Conservation (phyloP, 2,113 vertebrate genomes). For the Halcyon malimbica region DNA sequence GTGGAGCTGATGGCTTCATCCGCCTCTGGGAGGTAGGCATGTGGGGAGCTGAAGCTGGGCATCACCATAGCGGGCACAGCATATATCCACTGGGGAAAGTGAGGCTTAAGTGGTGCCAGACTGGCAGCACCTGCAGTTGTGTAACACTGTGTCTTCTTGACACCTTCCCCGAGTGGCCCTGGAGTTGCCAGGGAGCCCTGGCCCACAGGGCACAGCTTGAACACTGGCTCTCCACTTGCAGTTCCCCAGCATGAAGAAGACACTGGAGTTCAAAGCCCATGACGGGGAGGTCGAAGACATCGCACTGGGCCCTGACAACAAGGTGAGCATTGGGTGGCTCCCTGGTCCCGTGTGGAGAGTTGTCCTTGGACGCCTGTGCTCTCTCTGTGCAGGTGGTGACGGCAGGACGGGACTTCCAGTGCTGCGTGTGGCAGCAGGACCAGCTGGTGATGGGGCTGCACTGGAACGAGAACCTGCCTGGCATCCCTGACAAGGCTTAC, state of each 20-base stretch:
- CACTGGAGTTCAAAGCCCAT: conserved; percentile 89
- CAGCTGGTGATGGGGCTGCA: conserved; percentile 83
- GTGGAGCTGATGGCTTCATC: conserved; percentile 87
- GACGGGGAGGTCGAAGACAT: conserved; percentile 91
- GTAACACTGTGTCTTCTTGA: rapidly evolving
- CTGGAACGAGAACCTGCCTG: conserved; percentile 88
- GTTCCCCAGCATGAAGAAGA: conserved; percentile 90
- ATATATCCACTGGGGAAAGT: rapidly evolving
- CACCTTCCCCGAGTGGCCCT: rapidly evolving
- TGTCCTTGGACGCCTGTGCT: not conserved
- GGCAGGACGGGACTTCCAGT: conserved; percentile 87
- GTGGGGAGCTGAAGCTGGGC: rapidly evolving
- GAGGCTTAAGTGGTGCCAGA: rapidly evolving
- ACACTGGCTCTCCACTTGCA: not conserved
- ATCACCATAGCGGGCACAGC: rapidly evolving
- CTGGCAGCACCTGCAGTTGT: rapidly evolving
- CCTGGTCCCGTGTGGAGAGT: rapidly evolving
- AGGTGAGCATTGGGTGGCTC: conserved; percentile 70
- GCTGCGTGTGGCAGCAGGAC: conserved; percentile 89
- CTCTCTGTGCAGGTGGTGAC: conserved; percentile 82
- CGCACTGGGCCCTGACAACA: conserved; percentile 85
- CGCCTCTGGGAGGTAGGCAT: conserved; percentile 88
- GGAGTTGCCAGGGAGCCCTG: not conserved
- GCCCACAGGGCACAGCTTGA: rapidly evolving
- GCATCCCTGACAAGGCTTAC: conserved; percentile 83